Evolutionary conservation across 2,797 vertebrate genomes (phyloP).

Genomic region (Mustela erminea): DNA sequence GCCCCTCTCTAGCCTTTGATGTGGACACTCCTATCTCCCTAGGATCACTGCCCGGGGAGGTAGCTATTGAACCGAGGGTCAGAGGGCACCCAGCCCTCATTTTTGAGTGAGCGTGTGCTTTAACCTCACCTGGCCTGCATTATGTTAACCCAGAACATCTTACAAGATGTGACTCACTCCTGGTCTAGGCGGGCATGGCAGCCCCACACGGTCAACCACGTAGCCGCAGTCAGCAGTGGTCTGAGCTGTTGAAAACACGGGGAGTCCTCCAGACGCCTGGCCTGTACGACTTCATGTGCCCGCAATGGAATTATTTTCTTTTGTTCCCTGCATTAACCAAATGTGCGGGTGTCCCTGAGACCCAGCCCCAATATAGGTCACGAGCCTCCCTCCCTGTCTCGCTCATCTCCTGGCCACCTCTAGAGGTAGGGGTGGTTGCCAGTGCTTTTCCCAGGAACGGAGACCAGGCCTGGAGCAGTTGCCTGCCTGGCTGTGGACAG

Average conservation of each 20-base stretch:
- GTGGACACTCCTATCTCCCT: slow-evolving; percentile 37
- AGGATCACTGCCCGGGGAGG: slow-evolving; percentile 59
- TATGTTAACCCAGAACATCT: slow-evolving; percentile 23
- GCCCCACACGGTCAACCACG: not conserved
- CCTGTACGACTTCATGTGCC: not conserved
- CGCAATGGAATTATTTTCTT: not conserved
- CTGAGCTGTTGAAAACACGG: not conserved
- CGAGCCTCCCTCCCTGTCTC: not conserved
- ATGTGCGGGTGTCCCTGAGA: not conserved
- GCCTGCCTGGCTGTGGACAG: not conserved
- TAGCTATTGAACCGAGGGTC: slow-evolving; percentile 47
- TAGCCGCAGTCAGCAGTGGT: not conserved
- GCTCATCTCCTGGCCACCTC: not conserved
- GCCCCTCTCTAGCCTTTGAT: slow-evolving; percentile 50
- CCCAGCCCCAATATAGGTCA: not conserved
- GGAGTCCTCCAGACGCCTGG: not conserved
- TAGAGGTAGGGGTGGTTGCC: not conserved
- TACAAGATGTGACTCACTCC: not conserved
- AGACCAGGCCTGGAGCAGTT: not conserved
- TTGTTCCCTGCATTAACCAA: not conserved
- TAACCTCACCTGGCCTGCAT: slow-evolving; percentile 41
- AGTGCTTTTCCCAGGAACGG: not conserved
- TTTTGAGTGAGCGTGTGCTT: not conserved
- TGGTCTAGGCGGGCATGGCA: not conserved
- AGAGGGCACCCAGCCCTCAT: slow-evolving; percentile 46